Conservation (phyloP, 2,888 invertebrate species). For the Lasioglossum figueresi region DNA sequence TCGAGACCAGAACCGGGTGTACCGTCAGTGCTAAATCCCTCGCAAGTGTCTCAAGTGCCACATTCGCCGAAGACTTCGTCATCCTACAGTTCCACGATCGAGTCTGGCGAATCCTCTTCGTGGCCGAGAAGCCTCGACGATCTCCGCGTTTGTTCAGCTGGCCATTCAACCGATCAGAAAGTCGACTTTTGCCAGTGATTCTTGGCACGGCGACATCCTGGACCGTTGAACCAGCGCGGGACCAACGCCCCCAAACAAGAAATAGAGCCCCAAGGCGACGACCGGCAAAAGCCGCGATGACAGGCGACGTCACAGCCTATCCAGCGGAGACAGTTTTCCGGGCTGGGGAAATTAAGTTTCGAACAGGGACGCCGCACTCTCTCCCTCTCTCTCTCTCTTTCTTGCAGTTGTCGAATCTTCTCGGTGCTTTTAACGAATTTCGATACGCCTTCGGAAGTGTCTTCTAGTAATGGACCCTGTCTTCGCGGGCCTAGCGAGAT, state of each 20-base stretch:
- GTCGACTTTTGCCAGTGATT: neutral
- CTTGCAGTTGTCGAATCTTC: neutral
- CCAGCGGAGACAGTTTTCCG: neutral
- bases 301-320: neutral
- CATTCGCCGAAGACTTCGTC: neutral
- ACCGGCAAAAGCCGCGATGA: neutral
- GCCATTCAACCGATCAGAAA: neutral
- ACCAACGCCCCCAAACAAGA: neutral
- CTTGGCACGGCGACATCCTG: neutral
- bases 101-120: neutral
- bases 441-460: slow-evolving; percentile 29
- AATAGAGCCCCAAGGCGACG: neutral
- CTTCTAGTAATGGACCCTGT: slow-evolving; percentile 27
- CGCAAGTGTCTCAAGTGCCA: neutral
- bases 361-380: neutral
- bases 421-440: slow-evolving; percentile 32
- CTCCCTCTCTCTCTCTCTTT: neutral
- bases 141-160: neutral
- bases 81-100: neutral
- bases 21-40: neutral
- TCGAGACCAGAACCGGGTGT: neutral
- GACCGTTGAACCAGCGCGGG: slow-evolving; percentile 3
- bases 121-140: neutral
- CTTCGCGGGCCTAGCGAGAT: neutral
- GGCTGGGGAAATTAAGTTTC: slow-evolving; percentile 2